Evolutionary conservation across 2,113 vertebrate genomes (phyloP), one percentile per base, ranked within the genome.

Genomic region (Cryptoleucopteryx plumbea): DNA sequence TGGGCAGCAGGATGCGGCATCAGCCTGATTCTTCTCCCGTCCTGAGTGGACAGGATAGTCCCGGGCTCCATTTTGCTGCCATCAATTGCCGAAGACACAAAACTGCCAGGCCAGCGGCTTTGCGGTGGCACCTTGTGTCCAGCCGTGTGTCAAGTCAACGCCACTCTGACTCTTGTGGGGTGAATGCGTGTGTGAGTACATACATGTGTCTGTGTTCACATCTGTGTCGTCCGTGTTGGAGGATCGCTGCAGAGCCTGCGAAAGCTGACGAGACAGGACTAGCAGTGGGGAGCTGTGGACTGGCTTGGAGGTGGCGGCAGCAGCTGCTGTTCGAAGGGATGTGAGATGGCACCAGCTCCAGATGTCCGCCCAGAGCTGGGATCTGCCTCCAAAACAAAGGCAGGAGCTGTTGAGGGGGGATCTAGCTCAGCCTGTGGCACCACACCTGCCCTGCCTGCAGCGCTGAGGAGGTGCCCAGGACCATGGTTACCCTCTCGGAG

Each of bases 131-230:
- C 92, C 40, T 90, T 43, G 82, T 95, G 88, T 94, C 87, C 91
- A 87, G 96, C 94, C 43, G 7, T 61, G 86, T 63, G 74, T 94
- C 93, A 83, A 91, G 94, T 62, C 93, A 84, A 59, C 6, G 4
- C 86, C 91, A 73, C 94, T 88, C 93, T 95, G 94, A 82, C 91
- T 94, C 70, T 78, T 56, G 84, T 88, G 82, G 94, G 94, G 94
- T 95, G 97, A 90, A 96, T 95, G 95, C 61, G 88, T 97, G 95
- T 97, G 96, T 97, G 96, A 97, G 96, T 98, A 97, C 97, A 94
- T 98, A 85, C 95, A 40, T 89, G 71, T 96, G 96, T 97, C 95
- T 38, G 84, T 97, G 96, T 97, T 96, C 95, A 95, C 97, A 93
- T 97, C 94, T 88, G 90, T 98, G 93, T 97, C 31, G 73, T 97